Conservation (phyloP, 2,888 invertebrate species). For the Anticlea derivata region DNA sequence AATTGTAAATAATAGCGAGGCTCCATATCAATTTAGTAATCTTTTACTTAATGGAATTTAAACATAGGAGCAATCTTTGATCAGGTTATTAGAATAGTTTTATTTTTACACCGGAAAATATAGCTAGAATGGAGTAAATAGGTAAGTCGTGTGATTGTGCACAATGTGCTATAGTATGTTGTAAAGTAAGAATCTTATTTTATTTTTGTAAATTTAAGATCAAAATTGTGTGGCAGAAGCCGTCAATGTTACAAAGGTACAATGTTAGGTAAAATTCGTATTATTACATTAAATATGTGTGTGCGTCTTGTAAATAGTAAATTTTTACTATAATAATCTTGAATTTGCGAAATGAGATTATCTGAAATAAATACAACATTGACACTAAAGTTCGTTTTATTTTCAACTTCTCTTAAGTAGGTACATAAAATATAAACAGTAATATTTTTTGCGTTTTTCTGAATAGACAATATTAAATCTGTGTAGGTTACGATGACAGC, state of each 20-base stretch:
- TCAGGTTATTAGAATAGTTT: slow-evolving; percentile 21
- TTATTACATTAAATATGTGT: slow-evolving; percentile 57
- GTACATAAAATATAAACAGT: too few relatives aligned
- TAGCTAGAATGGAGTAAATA: slow-evolving; percentile 46
- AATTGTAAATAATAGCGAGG: slow-evolving; percentile 54
- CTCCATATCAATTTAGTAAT: slow-evolving; percentile 37
- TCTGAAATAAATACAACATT: slow-evolving; percentile 76
- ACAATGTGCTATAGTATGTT: slow-evolving; percentile 72
- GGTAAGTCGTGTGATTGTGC: slow-evolving; percentile 60
- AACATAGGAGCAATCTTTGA: slow-evolving; percentile 31
- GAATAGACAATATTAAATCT: too few relatives aligned
- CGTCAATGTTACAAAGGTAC: slow-evolving; percentile 73
- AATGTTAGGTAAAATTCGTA: slow-evolving; percentile 71
- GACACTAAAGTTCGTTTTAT: slow-evolving; percentile 56
- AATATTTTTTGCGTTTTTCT: too few relatives aligned
- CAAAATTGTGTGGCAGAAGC: slow-evolving; percentile 62
- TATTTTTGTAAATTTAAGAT: slow-evolving; percentile 77
- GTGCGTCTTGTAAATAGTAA: slow-evolving; percentile 77
- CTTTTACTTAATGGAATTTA: slow-evolving; percentile 25
- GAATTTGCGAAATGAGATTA: slow-evolving; percentile 81
- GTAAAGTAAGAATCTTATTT: slow-evolving; percentile 73
- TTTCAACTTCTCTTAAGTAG: slow-evolving; percentile 12
- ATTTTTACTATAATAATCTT: slow-evolving; percentile 73
- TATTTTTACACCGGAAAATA: slow-evolving; percentile 31
- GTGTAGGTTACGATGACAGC: too few relatives aligned